Evolutionary conservation across 2,797 vertebrate species (phyloP).

Genomic region (Enteromius argenteus): DNA sequence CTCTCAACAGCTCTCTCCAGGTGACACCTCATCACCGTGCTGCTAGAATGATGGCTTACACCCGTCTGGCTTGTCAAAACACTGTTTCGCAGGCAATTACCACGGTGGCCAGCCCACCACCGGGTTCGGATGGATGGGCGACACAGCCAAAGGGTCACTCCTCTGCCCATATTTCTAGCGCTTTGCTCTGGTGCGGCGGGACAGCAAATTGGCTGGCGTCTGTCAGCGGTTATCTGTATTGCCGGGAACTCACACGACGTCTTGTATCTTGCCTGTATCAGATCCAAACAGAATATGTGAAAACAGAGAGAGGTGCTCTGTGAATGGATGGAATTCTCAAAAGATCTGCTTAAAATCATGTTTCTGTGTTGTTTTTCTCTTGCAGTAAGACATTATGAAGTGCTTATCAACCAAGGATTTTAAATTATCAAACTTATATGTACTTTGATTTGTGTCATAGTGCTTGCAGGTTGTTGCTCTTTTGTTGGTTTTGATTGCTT

Average conservation of each 20-base stretch:
- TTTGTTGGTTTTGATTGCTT: too few relatives aligned
- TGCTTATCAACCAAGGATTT: not conserved
- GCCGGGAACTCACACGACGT: constrained; percentile 61
- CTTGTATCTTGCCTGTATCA: constrained; percentile 57
- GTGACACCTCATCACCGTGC: constrained; percentile 77
- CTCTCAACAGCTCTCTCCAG: constrained; percentile 65
- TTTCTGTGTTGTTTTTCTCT: not conserved
- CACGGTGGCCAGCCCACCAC: constrained; percentile 76
- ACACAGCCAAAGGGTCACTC: constrained; percentile 74
- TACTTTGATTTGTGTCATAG: not conserved
- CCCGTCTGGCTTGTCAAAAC: constrained; percentile 79
- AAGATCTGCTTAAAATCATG: not conserved
- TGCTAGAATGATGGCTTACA: constrained; percentile 79
- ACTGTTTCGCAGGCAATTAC: constrained; percentile 84
- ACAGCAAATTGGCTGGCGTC: constrained; percentile 72
- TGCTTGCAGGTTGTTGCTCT: too few relatives aligned
- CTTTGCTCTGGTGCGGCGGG: constrained; percentile 70
- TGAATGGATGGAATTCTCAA: constrained; percentile 14
- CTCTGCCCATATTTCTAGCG: constrained; percentile 81
- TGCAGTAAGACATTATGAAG: not conserved
- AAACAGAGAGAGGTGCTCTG: constrained; percentile 37
- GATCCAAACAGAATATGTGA: constrained; percentile 58
- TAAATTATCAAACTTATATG: not conserved
- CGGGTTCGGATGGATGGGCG: constrained; percentile 79
- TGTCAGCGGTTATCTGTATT: constrained; percentile 70